Percentiles rank a stretch among this genome's conserved stretches.
Conservation (phyloP, 2,888 invertebrate species). For the Girardia tigrina region DNA sequence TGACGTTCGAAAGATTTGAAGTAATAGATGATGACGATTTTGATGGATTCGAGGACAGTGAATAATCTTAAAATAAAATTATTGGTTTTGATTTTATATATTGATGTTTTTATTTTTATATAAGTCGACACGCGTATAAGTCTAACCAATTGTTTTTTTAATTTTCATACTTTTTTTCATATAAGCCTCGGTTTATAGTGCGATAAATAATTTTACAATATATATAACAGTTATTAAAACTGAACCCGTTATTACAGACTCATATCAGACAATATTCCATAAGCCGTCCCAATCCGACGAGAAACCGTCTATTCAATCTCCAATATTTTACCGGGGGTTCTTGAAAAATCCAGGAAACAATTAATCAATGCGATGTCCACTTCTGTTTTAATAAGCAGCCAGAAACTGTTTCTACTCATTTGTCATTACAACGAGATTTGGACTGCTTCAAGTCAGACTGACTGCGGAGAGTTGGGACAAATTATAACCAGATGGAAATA, state of each 20-base stretch:
- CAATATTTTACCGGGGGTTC: background rate
- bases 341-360: background rate
- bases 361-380: background rate
- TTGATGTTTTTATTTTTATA: no score
- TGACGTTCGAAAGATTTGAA: no score
- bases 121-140: no score
- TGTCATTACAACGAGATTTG: background rate
- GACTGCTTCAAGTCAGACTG: background rate
- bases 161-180: no score
- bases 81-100: no score
- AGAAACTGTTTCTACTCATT: background rate
- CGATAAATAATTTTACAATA: no score
- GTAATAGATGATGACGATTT: no score
- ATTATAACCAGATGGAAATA: background rate
- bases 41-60: no score
- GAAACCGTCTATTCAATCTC: background rate
- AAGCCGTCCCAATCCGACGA: background rate
- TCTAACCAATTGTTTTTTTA: no score
- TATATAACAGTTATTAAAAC: no score
- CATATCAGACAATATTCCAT: background rate
- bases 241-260: background rate
- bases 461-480: background rate
- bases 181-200: no score
- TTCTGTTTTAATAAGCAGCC: background rate
- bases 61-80: no score